Evolutionary conservation across 2,113 vertebrate genomes (phyloP), one percentile per base, ranked within the genome.

Genomic region (Trachemys scripta): DNA sequence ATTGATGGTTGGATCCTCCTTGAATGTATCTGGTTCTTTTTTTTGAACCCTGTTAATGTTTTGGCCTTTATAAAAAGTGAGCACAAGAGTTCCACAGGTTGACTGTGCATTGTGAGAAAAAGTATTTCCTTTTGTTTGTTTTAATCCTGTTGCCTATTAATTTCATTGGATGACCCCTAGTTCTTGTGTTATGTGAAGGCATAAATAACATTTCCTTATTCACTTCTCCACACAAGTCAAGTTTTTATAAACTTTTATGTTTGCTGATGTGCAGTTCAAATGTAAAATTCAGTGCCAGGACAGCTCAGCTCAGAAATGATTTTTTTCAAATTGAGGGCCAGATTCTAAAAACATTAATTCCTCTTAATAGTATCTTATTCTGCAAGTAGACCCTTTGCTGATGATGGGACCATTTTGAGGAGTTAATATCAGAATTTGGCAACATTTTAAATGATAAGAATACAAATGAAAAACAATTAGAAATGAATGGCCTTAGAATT

Each of bases 381-480:
- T 88, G 35, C 59, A 22, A 0, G 2, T 4, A 72, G 75, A 62
- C 17, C 6, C 51, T 10, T 3, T 3, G 2, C 80, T 84, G 2
- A 13, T 24, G 45, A 76, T 6, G 54, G 49, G 19, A 75, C 75
- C 6, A 6, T 51, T 88, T 82, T 89, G n/a, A 1, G 89, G 6
- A 42, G 8, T 51, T 85, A 95, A 10, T 4, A 72, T 49, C 17
- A 84, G 83, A 85, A 79, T 89, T 80, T 62, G 89, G 22, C 38
- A 72, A 10, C 14, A 72, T 14, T 27, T 2, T 76, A 19, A 35
- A 35, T 19, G 76, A 49, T 6, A 45, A 56, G 54, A 47, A 2
- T 80, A 56, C 22, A 80, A 80, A 54, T 0, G 2, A 22, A 81
- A 88, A 91, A 91, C 19, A 79, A 42, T n/a, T 31, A 84, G 25